Evolutionary conservation across 2,888 invertebrate genomes (phyloP).

Genomic region (Notodonta ziczac): DNA sequence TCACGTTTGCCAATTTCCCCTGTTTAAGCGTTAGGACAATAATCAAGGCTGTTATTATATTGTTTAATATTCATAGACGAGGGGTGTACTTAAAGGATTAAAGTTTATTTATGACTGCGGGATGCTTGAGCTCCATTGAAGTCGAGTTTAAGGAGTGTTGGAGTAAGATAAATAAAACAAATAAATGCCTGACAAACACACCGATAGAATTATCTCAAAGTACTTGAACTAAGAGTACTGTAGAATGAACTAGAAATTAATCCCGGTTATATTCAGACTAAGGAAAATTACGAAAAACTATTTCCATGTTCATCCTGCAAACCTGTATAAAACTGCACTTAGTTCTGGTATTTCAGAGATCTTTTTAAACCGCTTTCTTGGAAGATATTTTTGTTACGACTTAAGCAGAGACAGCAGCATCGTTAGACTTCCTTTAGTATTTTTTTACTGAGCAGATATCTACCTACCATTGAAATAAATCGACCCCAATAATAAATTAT

Average conservation of each 20-base stretch:
- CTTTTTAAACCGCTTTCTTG: no score
- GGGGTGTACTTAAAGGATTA: slow-evolving; percentile 45
- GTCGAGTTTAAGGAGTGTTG: slow-evolving; percentile 1
- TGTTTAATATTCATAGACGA: slow-evolving; percentile 58
- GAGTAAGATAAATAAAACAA: slow-evolving; percentile 1
- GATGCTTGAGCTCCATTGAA: background rate
- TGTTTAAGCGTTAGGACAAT: slow-evolving; percentile 63
- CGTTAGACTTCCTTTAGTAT: no score
- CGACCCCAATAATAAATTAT: slow-evolving; percentile 27
- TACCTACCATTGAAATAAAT: background rate
- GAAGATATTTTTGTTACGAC: no score
- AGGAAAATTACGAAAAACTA: no score
- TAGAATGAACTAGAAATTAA: background rate
- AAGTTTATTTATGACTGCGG: slow-evolving; percentile 42
- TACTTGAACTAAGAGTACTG: background rate
- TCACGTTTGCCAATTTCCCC: slow-evolving; percentile 60
- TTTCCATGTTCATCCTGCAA: no score
- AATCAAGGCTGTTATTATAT: slow-evolving; percentile 64
- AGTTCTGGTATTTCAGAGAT: no score
- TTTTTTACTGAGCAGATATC: background rate
- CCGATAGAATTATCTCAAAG: background rate
- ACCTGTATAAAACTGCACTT: no score
- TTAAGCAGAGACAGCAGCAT: no score
- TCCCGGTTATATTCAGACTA: no score
- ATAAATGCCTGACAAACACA: background rate